Base-by-base conservation (phyloP, 2,888 invertebrate genomes). In the Branchellion lobata region DNA sequence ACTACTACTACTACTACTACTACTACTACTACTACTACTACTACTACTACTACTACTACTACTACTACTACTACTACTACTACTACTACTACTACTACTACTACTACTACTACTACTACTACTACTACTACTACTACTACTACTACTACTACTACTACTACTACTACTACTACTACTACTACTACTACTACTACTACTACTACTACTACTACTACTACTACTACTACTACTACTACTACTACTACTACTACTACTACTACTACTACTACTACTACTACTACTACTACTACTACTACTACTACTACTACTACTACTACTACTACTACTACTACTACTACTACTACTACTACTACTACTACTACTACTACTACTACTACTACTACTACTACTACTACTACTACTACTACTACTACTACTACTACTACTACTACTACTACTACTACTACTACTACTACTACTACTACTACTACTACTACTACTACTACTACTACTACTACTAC, bases 21-120 rank as follows among this genome's bases (percentile, higher is more conserved):
- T 47, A 47, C 47, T 47, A 14, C 47, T 47, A 47, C 47, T 18
- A 47, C 47, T 47, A 47, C 47, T 47, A 47, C 47, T 47, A 47
- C 47, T 47, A 47, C 47, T 18, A 47, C 47, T 47, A 47, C 47
- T 47, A 47, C 11, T 47, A 47, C 47, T 47, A 47, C 47, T 47
- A 47, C 47, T 47, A 72, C 31, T 34, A 72, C 31, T 75, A 75
- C 75, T 75, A 75, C 72, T 74, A 74, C 47, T 79, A 74, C 72
- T 74, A 79, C 72, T 79, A 79, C 79, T 79, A 79, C 79, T 79
- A 79, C 79, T 79, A 79, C 79, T 79, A 79, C 79, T 79, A 79
- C 79, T 79, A 79, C 79, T 79, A 79, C 79, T 79, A 79, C 79
- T 79, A 74, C 79, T 77, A 77, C 79, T 77, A 76, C 79, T 79